Evolutionary conservation across 2,888 invertebrate genomes (phyloP).

Genomic region (Liodrosophila aerea): DNA sequence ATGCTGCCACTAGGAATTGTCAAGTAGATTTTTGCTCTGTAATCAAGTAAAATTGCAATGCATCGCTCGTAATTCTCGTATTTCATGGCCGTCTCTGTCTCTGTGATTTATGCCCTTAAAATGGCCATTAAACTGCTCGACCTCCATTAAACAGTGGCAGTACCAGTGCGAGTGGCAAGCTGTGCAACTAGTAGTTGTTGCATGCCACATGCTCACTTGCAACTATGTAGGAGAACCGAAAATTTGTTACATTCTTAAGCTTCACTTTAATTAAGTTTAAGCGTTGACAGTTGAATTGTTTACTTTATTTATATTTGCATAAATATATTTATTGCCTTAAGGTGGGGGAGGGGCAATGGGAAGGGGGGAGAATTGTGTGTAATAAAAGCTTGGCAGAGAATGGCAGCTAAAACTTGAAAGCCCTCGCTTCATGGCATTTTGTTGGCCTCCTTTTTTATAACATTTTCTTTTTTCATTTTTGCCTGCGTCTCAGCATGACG

Average conservation of each 20-base stretch:
- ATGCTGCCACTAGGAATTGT: slow-evolving; percentile 29
- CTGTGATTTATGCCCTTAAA: slow-evolving; percentile 65
- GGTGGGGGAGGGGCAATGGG: too few relatives aligned
- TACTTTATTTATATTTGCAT: slow-evolving; percentile 25
- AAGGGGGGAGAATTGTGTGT: too few relatives aligned
- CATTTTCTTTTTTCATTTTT: slow-evolving; percentile 2
- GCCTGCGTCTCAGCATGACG: slow-evolving; percentile 38
- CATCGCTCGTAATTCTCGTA: slow-evolving; percentile 28
- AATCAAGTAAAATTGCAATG: slow-evolving; percentile 55
- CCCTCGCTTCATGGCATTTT: slow-evolving; percentile 46
- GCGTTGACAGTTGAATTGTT: slow-evolving; percentile 20
- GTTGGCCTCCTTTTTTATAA: slow-evolving; percentile 51
- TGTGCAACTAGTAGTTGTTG: slow-evolving; percentile 61
- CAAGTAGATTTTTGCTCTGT: slow-evolving; percentile 33
- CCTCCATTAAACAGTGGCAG: slow-evolving; percentile 31
- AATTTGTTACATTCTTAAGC: slow-evolving; percentile 17
- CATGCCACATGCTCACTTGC: slow-evolving; percentile 37
- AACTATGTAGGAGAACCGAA: slow-evolving; percentile 38
- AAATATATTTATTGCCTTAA: slow-evolving; percentile 13
- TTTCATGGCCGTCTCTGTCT: slow-evolving; percentile 29
- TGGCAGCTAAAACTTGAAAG: slow-evolving; percentile 52
- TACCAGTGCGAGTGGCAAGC: too few relatives aligned
- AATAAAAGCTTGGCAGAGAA: slow-evolving; percentile 23
- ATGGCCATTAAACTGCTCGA: slow-evolving; percentile 44
- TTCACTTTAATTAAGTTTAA: slow-evolving; percentile 66